A percentile compares a stretch with the other conserved stretches of the same genome.
phyloP scores from a whole-genome alignment of 1,140 invertebrate genomes.

The Drosophila kepulauana region DNA sequence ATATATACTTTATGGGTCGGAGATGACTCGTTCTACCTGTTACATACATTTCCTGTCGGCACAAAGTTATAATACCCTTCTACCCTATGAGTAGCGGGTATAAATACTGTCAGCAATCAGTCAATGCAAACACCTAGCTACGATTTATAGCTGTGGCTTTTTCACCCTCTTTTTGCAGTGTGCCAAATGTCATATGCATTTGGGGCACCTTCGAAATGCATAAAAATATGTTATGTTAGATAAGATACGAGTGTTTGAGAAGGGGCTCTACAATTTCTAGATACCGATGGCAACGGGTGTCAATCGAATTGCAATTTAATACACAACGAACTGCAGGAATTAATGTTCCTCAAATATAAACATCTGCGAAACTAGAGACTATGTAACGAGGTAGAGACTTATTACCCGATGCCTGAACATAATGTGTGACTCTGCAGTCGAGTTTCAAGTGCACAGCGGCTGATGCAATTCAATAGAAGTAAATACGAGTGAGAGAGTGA shows the following conservation, averaged over 20 bases:
- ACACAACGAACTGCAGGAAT: neutral
- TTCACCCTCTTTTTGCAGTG: neutral
- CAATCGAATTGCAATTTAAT: constrained; percentile 24
- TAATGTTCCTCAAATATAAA: no score
- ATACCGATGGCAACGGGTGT: neutral
- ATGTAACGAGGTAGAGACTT: neutral
- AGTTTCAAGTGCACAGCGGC: constrained; percentile 5
- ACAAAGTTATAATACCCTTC: no score
- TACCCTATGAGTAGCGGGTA: no score
- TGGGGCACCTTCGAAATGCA: constrained; percentile 12
- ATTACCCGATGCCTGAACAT: constrained; percentile 15
- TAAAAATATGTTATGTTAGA: constrained; percentile 12
- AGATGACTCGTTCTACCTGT: no score
- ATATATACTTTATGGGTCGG: no score
- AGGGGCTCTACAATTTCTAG: constrained; percentile 18
- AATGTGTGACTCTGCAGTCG: constrained; percentile 5
- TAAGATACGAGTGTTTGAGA: constrained; percentile 17
- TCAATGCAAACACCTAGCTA: constrained; percentile 11
- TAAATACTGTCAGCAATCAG: constrained; percentile 18
- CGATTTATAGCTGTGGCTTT: constrained; percentile 2
- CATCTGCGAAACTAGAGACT: constrained; percentile 17
- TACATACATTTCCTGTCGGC: no score
- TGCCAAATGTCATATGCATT: constrained; percentile 22
- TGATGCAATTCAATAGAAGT: constrained; percentile 10
- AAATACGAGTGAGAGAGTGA: neutral